These are phyloP conservation scores for Heliconius aoede DNA, from an alignment of 2,888 invertebrate genomes.

Conservation along the genomic window DNA sequence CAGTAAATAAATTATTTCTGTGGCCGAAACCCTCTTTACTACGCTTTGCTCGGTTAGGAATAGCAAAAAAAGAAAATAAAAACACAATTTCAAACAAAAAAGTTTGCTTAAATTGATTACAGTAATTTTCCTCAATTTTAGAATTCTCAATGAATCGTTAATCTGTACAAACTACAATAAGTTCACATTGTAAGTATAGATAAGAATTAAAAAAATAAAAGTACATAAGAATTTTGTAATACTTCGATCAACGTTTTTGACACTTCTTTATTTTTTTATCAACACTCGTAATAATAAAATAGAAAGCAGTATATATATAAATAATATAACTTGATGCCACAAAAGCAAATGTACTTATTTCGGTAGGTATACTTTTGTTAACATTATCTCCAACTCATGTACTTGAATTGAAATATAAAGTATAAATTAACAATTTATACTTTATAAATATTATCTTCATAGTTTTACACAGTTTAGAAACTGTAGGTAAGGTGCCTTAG, in stretches of 20 bases:
- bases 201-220: neutral
- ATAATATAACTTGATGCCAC: no score
- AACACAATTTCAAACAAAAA: neutral
- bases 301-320: no score
- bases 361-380: neutral
- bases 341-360: no score
- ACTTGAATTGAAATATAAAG: neutral
- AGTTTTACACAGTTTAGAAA: neutral
- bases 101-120: neutral
- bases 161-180: neutral
- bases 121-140: neutral
- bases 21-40: neutral
- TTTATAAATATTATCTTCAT: neutral
- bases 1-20: neutral
- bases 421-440: neutral
- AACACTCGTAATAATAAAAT: neutral
- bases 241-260: neutral
- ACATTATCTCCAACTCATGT: neutral
- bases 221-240: conserved; percentile 3
- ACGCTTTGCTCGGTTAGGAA: neutral
- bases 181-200: neutral
- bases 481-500: neutral
- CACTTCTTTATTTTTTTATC: neutral
- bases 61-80: neutral
- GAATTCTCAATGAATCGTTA: neutral